A percentile compares a stretch with the other conserved stretches of the same genome.
phyloP scores from a whole-genome alignment of 2,797 vertebrate species.

The Pelodytes ibericus region DNA sequence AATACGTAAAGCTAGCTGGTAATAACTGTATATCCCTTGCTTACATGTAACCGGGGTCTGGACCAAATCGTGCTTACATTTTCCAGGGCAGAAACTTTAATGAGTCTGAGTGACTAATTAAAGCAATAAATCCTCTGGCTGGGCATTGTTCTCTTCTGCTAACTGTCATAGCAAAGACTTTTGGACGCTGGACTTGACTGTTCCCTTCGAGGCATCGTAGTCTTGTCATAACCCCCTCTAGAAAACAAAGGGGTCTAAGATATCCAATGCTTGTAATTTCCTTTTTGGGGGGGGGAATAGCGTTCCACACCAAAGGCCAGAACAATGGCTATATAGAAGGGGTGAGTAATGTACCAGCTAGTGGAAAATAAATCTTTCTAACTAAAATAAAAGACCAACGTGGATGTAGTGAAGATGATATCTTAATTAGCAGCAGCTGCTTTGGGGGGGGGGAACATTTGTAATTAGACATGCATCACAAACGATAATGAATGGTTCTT shows the following conservation, averaged over 20 bases:
- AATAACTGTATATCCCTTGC: conserved; percentile 21
- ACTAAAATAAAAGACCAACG: conserved; percentile 10
- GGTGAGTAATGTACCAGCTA: conserved; percentile 36
- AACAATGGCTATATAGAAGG: conserved; percentile 34
- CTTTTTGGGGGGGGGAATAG: conserved; percentile 4
- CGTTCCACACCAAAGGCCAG: not conserved
- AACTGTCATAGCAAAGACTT: conserved; percentile 27
- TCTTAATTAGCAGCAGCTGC: conserved; percentile 41
- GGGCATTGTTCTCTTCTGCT: conserved; percentile 17
- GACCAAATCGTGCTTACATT: conserved; percentile 21
- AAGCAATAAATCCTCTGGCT: not conserved
- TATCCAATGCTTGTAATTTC: conserved; percentile 9
- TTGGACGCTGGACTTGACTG: conserved; percentile 27
- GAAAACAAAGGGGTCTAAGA: conserved; percentile 40
- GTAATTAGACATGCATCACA: not conserved
- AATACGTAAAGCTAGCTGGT: not conserved
- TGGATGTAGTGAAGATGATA: conserved; percentile 29
- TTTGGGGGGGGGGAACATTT: conserved; percentile 1
- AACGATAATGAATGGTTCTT: not conserved
- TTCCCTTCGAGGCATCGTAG: not conserved
- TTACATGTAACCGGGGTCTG: conserved; percentile 29
- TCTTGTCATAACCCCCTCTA: conserved; percentile 1
- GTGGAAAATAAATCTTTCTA: conserved; percentile 40
- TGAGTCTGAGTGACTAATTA: conserved; percentile 42
- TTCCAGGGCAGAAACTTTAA: conserved; percentile 34